Percentiles rank a stretch among this genome's conserved stretches.
These are phyloP conservation scores for Thalassoma bifasciatum DNA, from an alignment of 2,113 vertebrate species.

Conservation along the genomic window DNA sequence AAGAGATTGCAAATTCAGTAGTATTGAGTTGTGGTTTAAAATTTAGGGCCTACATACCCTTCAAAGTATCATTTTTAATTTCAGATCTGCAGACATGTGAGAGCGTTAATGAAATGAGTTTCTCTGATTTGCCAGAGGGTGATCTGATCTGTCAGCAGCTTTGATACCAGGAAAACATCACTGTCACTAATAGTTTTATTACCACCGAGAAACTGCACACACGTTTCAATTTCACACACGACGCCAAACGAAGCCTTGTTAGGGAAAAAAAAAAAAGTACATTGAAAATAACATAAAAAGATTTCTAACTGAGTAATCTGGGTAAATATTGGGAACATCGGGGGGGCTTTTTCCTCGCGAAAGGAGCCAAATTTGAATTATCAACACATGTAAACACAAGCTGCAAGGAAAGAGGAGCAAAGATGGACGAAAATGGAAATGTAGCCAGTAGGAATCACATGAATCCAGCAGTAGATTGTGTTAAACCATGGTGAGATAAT, in stretches of 20 bases:
- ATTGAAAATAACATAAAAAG: not conserved
- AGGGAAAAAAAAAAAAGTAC: not conserved
- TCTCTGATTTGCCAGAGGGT: not conserved
- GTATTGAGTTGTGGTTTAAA: not conserved
- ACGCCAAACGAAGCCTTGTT: not conserved
- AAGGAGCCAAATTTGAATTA: not conserved
- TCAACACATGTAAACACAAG: not conserved
- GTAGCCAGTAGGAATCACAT: not conserved
- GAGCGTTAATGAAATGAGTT: not conserved
- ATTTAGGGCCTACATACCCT: not conserved
- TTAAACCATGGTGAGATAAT: not conserved
- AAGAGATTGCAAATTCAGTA: not conserved
- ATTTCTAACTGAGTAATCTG: not conserved
- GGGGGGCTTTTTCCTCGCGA: not conserved
- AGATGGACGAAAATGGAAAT: not conserved
- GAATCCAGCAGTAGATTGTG: not conserved
- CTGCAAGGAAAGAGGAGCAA: not conserved
- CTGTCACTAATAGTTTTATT: not conserved
- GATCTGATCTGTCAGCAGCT: slow-evolving; percentile 10
- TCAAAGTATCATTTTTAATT: not conserved
- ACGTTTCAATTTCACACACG: not conserved
- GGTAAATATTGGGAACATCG: not conserved
- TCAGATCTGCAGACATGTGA: not conserved
- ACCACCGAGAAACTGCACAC: not conserved
- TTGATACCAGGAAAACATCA: not conserved